Conservation (phyloP, 2,797 vertebrate genomes). For the Podargus strigoides region DNA sequence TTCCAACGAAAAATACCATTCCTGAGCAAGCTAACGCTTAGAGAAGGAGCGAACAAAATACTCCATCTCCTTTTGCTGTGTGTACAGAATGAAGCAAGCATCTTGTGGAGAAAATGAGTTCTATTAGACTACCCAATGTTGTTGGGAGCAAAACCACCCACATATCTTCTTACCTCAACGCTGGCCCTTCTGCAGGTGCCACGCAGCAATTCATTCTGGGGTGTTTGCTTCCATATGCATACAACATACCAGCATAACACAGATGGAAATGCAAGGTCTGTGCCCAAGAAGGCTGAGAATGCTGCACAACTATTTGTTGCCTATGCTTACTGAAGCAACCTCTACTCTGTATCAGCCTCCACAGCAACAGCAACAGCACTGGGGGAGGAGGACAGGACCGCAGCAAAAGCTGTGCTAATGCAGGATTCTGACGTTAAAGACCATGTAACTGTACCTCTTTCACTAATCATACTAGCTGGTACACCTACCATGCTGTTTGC, state of each 20-base stretch:
- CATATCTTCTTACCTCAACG: neutral
- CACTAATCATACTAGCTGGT: no score
- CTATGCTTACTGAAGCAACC: no score
- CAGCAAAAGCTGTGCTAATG: no score
- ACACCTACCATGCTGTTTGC: no score
- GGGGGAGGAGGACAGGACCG: no score
- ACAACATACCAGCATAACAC: neutral
- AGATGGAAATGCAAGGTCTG: neutral
- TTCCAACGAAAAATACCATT: neutral
- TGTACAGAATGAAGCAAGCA: neutral
- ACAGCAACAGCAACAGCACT: no score
- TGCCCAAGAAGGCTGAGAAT: no score
- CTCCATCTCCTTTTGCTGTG: neutral
- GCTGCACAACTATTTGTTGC: no score
- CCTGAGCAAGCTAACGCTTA: neutral
- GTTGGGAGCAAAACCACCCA: neutral
- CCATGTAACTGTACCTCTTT: no score
- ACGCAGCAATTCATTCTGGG: rapidly evolving
- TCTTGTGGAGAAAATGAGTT: neutral
- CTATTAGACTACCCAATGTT: neutral
- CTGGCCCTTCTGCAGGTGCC: neutral
- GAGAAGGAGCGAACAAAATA: neutral
- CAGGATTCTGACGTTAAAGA: no score
- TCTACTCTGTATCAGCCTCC: no score
- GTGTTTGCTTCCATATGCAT: neutral